These are phyloP conservation scores for Agrochola lota DNA, from an alignment of 2,888 invertebrate species.

Conservation along the genomic window DNA sequence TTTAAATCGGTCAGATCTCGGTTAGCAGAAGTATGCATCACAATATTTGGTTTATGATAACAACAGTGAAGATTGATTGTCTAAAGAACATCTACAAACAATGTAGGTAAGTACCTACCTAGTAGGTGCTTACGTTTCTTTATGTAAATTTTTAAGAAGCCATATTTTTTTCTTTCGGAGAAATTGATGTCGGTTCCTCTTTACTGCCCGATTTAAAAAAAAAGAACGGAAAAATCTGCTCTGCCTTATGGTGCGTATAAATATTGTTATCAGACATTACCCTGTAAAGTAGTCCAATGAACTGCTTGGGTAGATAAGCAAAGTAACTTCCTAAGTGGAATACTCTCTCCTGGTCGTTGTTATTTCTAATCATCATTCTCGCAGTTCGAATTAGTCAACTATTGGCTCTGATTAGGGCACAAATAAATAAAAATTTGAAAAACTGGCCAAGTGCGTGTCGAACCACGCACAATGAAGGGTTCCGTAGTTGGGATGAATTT, in stretches of 20 bases:
- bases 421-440: too few relatives aligned
- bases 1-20: constrained; percentile 35
- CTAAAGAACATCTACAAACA: neutral
- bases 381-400: neutral
- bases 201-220: neutral
- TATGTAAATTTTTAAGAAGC: neutral
- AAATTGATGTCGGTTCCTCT: neutral
- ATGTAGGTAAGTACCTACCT: constrained; percentile 1
- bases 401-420: neutral
- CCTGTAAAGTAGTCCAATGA: constrained; percentile 3
- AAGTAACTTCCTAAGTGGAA: neutral
- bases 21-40: constrained; percentile 28
- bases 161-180: neutral
- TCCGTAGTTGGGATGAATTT: too few relatives aligned
- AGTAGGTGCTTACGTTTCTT: constrained; percentile 1
- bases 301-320: constrained; percentile 11
- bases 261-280: constrained; percentile 21
- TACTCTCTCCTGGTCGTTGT: neutral
- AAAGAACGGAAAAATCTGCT: neutral
- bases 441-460: too few relatives aligned
- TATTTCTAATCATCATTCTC: neutral
- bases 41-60: constrained; percentile 57
- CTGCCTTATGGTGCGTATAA: constrained; percentile 1
- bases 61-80: constrained; percentile 48
- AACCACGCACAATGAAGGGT: too few relatives aligned